Conservation (phyloP, 2,888 invertebrate species). For the Watsonalla cultraria region DNA sequence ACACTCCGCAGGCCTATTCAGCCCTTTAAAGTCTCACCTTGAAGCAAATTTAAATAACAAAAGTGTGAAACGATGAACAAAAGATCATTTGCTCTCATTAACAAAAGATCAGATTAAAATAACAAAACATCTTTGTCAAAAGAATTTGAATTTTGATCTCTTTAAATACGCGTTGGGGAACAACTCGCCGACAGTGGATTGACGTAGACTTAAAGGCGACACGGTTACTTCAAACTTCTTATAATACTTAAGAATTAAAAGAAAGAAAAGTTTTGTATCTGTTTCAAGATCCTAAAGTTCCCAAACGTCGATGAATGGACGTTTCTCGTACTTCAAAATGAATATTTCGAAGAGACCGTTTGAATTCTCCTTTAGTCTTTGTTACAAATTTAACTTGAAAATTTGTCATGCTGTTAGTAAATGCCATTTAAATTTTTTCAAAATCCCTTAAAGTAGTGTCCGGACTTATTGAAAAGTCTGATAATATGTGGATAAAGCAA, state of each 20-base stretch:
- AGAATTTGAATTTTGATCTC: conserved; percentile 2
- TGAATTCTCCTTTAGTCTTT: no score
- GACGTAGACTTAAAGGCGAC: conserved; percentile 31
- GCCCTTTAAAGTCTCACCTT: no score
- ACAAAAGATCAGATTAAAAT: not conserved
- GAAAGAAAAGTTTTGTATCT: conserved; percentile 32
- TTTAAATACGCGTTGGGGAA: not conserved
- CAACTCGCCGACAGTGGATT: conserved; percentile 19
- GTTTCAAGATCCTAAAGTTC: conserved; percentile 22
- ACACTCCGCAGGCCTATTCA: no score
- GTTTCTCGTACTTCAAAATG: conserved; percentile 23
- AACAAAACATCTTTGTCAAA: not conserved
- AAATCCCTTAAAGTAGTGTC: no score
- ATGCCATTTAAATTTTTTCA: no score
- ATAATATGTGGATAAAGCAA: no score
- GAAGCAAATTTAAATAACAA: not conserved
- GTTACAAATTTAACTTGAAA: no score
- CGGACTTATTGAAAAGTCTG: no score
- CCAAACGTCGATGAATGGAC: conserved; percentile 18
- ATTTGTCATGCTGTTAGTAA: no score
- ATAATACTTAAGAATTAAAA: conserved; percentile 42
- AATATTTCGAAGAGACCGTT: conserved; percentile 10
- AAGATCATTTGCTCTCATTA: not conserved
- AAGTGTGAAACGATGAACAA: not conserved
- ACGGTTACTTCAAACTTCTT: conserved; percentile 27